Conservation (phyloP, 1,140 invertebrate genomes). For the Rhyzopertha dominica region DNA sequence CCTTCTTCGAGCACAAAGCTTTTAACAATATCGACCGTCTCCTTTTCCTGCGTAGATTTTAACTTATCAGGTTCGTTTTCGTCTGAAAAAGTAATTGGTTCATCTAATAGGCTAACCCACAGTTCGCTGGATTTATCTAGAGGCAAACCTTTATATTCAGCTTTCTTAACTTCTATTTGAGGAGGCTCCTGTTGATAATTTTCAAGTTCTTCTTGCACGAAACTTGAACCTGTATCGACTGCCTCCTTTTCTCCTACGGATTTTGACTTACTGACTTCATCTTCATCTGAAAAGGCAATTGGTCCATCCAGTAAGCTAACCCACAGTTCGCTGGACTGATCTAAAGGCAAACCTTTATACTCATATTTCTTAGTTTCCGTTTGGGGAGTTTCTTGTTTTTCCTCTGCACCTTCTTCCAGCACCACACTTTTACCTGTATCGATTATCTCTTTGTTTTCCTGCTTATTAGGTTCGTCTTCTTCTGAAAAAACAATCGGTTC, state of each 20-base stretch:
- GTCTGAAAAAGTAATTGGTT: too few relatives aligned
- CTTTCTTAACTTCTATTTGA: conserved; percentile 3
- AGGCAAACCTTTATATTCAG: conserved; percentile 20
- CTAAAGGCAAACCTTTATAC: conserved; percentile 41
- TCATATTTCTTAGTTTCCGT: too few relatives aligned
- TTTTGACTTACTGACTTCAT: too few relatives aligned
- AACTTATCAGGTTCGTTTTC: too few relatives aligned
- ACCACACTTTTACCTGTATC: too few relatives aligned
- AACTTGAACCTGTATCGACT: neutral
- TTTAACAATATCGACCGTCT: too few relatives aligned
- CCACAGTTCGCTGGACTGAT: conserved; percentile 39
- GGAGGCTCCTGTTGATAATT: neutral
- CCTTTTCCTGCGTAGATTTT: too few relatives aligned
- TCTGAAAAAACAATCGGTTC: conserved; percentile 46
- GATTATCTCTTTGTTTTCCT: too few relatives aligned
- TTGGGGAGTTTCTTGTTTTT: too few relatives aligned
- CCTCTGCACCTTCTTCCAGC: too few relatives aligned
- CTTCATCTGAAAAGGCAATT: conserved; percentile 23
- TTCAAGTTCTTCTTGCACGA: neutral
- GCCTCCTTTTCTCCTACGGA: neutral
- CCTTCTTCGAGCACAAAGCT: too few relatives aligned
- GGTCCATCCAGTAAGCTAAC: conserved; percentile 38
- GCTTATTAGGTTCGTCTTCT: conserved; percentile 30
- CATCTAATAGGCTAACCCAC: too few relatives aligned
- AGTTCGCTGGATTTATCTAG: conserved; percentile 1